Base-by-base conservation (phyloP, 2,888 invertebrate species). In the Tipula unca region DNA sequence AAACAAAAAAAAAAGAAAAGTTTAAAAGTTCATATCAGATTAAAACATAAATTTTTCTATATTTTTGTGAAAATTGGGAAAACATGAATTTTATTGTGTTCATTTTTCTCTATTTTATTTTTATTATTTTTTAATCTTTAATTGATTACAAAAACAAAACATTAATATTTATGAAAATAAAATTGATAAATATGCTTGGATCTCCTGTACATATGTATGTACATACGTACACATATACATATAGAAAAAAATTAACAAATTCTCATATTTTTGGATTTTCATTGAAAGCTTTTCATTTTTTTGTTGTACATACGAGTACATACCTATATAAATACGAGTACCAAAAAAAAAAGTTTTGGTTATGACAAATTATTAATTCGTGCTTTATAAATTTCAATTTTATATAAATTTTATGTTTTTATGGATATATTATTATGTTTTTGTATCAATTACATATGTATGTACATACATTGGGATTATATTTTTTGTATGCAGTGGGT, bases 281-380 rank as follows among this genome's bases (percentile, higher is more conserved):
- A 69, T 25, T 69, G 69, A 69, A 69, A 69, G 69, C 69, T 69
- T 69, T 69, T n/a, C n/a, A n/a, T n/a, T 69, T 69, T 20, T 69
- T 69, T 69, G 69, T 25, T 69, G 69, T 25, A 20, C 25, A 10
- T 48, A 39, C 39, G 39, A 13, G 5, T 13, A 39, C 39, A 39
- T 17, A 48, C 39, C 17, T 17, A 54, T 3, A 54, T 17, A 17
- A 4, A 54, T 17, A 17, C 48, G 17, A 54, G 17, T 54, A 54
- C 25, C 25, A 10, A 69, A 8, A 69, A 25, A 69, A 69, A 69
- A 54, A 69, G 13, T 69, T 69, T 69, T 69, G 69, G 69, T 69
- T 69, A 69, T 69, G 69, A 69, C 69, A 69, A 69, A 69, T 69
- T 69, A 25, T 69, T 69, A 69, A 69, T 69, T 69, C 69, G 69